Conservation (phyloP, 2,113 vertebrate genomes). For the Protobothrops mucrosquamatus region DNA sequence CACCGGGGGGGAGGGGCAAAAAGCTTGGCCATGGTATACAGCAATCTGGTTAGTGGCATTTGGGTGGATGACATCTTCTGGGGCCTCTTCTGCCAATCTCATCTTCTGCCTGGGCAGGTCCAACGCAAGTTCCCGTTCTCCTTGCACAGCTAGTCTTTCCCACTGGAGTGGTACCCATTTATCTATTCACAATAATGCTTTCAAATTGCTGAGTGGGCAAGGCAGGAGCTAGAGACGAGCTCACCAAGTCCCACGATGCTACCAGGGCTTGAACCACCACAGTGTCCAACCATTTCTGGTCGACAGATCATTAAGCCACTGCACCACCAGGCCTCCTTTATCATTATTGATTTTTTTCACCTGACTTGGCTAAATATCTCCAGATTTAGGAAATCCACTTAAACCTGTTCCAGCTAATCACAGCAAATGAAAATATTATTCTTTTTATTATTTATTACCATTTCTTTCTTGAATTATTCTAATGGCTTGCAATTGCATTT, state of each 20-base stretch:
- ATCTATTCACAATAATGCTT: neutral
- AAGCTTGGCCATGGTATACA: neutral
- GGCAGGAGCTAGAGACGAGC: neutral
- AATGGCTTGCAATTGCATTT: slow-evolving; percentile 96
- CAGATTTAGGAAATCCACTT: neutral
- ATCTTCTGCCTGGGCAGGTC: neutral
- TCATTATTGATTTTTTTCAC: neutral
- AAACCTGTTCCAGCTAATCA: neutral
- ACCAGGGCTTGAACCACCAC: neutral
- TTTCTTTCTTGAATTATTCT: slow-evolving; percentile 93
- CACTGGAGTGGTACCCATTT: neutral
- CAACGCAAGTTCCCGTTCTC: neutral
- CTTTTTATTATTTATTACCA: slow-evolving; percentile 67
- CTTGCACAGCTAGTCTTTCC: neutral
- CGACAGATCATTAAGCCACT: neutral
- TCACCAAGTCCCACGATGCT: neutral
- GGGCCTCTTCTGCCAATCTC: neutral
- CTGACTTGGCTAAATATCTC: neutral
- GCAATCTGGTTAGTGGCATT: neutral
- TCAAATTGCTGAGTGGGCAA: neutral
- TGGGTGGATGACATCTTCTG: neutral
- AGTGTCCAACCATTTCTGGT: neutral
- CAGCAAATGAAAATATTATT: neutral
- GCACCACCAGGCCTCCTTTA: neutral
- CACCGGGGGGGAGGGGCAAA: neutral